Base-by-base conservation (phyloP, 2,888 invertebrate species). In the Chrysomela aeneicollis region DNA sequence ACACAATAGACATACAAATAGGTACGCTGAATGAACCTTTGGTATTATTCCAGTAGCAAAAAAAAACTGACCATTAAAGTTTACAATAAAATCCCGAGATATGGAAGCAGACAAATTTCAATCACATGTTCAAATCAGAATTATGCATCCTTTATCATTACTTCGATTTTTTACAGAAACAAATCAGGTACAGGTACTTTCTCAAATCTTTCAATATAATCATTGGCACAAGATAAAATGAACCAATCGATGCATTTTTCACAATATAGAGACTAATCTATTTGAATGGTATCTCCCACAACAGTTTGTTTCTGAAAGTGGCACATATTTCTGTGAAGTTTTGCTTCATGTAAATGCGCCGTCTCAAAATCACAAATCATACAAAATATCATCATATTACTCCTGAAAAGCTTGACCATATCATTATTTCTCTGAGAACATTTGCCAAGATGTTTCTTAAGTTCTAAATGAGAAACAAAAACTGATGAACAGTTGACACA, bases 291-390 rank as follows among this genome's bases (percentile, higher is more conserved):
- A 18, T 59, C 59, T 9, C 49, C 54, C 10, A 35, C 32, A 19
- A 42, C 19, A 12, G 19, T 50, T 17, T 10, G 2, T 19, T 49
- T n/a, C 15, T 47, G 15, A 32, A 49, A 46, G 5, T 49, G 26
- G 19, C 61, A 61, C 3, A 26, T 32, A 17, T 50, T 49, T 35
- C 47, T 22, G 17, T 63, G 63, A 12, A 15, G 22, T 50, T 42
- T 42, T 0, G 58, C 51, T 10, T 58, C 21, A 22, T 50, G 22
- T 17, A 37, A 9, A 12, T 49, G 5, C 3, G 21, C 35, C 0
- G 51, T 49, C 30, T 63, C 63, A n/a, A 21, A 63, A 50, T 57
- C 12, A 22, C 63, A 63, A 1, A 63, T n/a, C 63, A 63, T 63
- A 30, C 63, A 63, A 37, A 50, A 63, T 15, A 63, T n/a, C 4